Evolutionary conservation across 2,797 vertebrate species (phyloP), one percentile per base, ranked within the genome.

Genomic region (Heliangelus exortis): DNA sequence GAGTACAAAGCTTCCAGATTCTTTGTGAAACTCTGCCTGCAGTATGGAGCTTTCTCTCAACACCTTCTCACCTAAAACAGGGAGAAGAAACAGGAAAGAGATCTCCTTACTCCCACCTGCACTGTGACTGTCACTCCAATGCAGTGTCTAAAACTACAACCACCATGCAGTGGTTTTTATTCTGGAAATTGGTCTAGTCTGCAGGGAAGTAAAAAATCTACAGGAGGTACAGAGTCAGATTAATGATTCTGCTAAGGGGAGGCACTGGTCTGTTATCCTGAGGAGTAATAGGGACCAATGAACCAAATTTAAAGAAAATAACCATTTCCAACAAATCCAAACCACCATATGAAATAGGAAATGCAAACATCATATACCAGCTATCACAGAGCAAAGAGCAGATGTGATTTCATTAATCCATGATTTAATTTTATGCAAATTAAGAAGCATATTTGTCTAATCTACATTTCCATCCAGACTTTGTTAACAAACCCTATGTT

Each of bases 271-370:
- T 54, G 31, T 29, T 54, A 3, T 17, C 36, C 17, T 57, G 45
- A 12, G 34, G 50, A 77, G 28, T 48, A 63, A n/a, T 2, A 63
- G 31, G 17, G 14, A 80, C 31, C 72, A n/a, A 28, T 43, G 45
- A 84, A 88, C 2, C 23, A 91, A 63, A 87, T 78, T 63, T 67
- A n/a, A 51, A 57, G 69, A 84, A 76, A 86, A 87, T 39, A 65
- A 72, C 5, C 10, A 33, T 48, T 90, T 85, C 39, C 45, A 81
- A 33, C 31, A 88, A 54, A 12, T 2, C 16, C 18, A 76, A 85
- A 51, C 10, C 26, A 63, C 34, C 17, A 22, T 25, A 55, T 31
- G 39, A 77, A 74, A 57, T 6, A 63, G 48, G 48, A 90, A 88
- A 85, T 41, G 50, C 50, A 84, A 86, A 73, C n/a, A 51, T 33